A percentile compares a stretch with the other conserved stretches of the same genome.
phyloP scores from a whole-genome alignment of 1,140 invertebrate species.

The Melanaphis sacchari region DNA sequence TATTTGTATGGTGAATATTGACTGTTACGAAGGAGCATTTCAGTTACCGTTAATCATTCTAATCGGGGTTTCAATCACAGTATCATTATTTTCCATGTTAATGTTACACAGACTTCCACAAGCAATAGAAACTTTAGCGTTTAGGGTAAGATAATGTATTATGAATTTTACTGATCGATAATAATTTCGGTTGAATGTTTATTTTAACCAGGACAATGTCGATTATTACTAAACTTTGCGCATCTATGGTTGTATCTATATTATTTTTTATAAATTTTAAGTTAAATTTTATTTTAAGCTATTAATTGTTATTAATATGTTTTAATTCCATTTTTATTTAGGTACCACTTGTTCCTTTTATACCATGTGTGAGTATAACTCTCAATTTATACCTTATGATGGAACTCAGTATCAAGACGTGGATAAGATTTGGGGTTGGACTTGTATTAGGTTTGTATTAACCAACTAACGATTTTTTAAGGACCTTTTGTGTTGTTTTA shows the following conservation, averaged over 20 bases:
- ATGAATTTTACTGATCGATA: neutral
- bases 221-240: neutral
- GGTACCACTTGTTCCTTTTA: conserved; percentile 74
- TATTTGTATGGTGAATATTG: neutral
- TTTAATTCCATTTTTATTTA: conserved; percentile 47
- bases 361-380: conserved; percentile 73
- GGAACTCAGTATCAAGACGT: conserved; percentile 70
- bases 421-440: conserved; percentile 74
- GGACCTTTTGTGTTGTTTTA: neutral
- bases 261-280: neutral
- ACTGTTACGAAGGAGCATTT: neutral
- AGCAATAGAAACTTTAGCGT: conserved; percentile 1
- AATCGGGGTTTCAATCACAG: neutral
- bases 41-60: neutral
- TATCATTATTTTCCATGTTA: neutral
- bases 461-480: neutral
- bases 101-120: conserved; percentile 19
- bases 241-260: too few species aligned
- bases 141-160: conserved; percentile 15
- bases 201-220: neutral
- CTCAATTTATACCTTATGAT: conserved; percentile 76
- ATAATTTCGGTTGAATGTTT: neutral
- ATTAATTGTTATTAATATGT: neutral
- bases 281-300: neutral
- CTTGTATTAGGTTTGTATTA: conserved; percentile 64